phyloP scores from a whole-genome alignment of 2,797 vertebrate genomes.

The Synaphobranchus kaupii region DNA sequence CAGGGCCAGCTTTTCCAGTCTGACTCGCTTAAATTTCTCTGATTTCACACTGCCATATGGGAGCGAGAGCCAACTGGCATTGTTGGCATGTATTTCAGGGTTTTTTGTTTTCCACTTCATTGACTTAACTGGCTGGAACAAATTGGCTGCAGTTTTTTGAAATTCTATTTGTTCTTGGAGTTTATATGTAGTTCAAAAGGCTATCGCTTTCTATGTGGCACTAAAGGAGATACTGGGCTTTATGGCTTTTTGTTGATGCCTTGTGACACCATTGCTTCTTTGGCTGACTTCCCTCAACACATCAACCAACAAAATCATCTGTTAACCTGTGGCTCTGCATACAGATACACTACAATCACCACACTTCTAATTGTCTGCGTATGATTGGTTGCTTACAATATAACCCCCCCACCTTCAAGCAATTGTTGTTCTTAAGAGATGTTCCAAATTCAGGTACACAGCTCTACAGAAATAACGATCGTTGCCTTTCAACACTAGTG shows the following conservation, averaged over 20 bases:
- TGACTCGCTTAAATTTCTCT: not conserved
- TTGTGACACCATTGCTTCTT: constrained; percentile 3
- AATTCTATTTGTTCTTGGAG: not conserved
- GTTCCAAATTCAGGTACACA: not conserved
- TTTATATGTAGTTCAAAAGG: constrained; percentile 12
- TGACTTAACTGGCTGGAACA: constrained; percentile 12
- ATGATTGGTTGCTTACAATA: not conserved
- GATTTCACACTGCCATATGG: constrained; percentile 1
- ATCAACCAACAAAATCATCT: not conserved
- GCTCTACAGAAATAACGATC: not conserved
- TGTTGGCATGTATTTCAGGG: not conserved
- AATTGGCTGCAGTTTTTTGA: not conserved
- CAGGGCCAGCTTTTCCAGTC: not conserved
- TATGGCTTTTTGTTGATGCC: not conserved
- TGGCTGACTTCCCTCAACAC: not conserved
- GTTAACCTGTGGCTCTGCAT: not conserved
- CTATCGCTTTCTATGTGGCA: not conserved
- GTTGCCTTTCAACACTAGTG: not conserved
- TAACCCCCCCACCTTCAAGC: not conserved
- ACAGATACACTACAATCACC: not conserved
- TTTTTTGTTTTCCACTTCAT: not conserved
- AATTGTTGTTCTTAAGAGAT: not conserved
- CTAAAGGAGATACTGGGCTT: not conserved
- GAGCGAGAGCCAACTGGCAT: not conserved
- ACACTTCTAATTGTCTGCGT: too few relatives aligned